phyloP scores from a whole-genome alignment of 35 echinoderm and acorn worm species.

The Diadema setosum region DNA sequence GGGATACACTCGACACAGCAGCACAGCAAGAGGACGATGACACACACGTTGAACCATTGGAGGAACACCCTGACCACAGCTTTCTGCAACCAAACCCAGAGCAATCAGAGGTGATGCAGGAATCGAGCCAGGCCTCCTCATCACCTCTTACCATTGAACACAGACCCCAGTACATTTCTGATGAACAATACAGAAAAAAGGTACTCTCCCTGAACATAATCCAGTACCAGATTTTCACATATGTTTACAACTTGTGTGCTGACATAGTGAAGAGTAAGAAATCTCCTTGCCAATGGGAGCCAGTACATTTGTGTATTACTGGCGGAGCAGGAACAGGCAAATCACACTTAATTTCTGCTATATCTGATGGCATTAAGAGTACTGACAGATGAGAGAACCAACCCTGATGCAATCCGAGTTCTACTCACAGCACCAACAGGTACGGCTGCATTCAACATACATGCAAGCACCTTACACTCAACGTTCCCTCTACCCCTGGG shows the following conservation, averaged over 20 bases:
- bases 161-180: not conserved
- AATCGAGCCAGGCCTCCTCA: not conserved
- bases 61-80: not conserved
- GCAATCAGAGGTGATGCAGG: not conserved
- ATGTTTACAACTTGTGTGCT: not conserved
- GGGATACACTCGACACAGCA: constrained; percentile 24
- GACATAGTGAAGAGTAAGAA: too few species aligned
- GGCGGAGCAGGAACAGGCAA: too few species aligned
- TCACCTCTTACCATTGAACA: not conserved
- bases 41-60: not conserved
- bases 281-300: too few species aligned
- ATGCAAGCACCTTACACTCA: constrained; percentile 14
- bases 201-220: not conserved
- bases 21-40: not conserved
- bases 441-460: constrained; percentile 68
- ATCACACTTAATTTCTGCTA: too few species aligned
- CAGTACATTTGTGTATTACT: too few species aligned
- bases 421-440: constrained; percentile 58
- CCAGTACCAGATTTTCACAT: not conserved
- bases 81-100: not conserved
- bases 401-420: constrained; percentile 34
- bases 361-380: too few species aligned
- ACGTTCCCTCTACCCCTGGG: not conserved
- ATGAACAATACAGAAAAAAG: not conserved
- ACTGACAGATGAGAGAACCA: too few species aligned